Evolutionary conservation across 2,113 vertebrate species (phyloP).

Genomic region (pig (Sus scrofa)): DNA sequence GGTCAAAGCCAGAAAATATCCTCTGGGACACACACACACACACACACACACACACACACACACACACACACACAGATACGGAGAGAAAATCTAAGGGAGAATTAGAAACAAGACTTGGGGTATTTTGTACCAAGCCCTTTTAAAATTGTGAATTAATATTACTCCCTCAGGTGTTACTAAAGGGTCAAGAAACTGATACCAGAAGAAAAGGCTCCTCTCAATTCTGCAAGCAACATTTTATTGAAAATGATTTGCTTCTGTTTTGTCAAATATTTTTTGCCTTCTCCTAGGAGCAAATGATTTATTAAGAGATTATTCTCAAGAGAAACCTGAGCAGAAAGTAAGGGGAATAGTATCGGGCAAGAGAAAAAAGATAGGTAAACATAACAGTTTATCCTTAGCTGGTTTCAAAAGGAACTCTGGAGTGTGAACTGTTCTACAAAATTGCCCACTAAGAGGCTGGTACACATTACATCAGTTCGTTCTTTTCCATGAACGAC

Average conservation of each 20-base stretch:
- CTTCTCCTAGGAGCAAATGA: background rate
- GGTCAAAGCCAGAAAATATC: conserved; percentile 33
- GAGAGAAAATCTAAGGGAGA: background rate
- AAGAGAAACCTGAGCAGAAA: background rate
- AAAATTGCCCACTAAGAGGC: background rate
- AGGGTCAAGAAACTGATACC: background rate
- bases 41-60: too few species aligned
- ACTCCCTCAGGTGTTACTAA: conserved; percentile 9
- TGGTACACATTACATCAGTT: background rate
- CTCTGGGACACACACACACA: background rate
- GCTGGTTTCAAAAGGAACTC: background rate
- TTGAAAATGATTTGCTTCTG: background rate
- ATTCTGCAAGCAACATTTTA: background rate
- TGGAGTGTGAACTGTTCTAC: background rate
- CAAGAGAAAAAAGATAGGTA: background rate
- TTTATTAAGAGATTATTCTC: background rate
- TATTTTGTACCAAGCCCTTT: background rate
- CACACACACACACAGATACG: background rate
- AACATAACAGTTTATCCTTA: background rate
- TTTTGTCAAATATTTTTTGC: background rate
- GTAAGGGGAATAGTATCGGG: background rate
- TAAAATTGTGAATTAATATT: background rate
- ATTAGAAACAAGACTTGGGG: conserved; percentile 3
- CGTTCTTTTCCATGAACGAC: background rate
- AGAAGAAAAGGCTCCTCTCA: background rate